Conservation (phyloP, 2,797 vertebrate species). For the Malurus leucopterus region DNA sequence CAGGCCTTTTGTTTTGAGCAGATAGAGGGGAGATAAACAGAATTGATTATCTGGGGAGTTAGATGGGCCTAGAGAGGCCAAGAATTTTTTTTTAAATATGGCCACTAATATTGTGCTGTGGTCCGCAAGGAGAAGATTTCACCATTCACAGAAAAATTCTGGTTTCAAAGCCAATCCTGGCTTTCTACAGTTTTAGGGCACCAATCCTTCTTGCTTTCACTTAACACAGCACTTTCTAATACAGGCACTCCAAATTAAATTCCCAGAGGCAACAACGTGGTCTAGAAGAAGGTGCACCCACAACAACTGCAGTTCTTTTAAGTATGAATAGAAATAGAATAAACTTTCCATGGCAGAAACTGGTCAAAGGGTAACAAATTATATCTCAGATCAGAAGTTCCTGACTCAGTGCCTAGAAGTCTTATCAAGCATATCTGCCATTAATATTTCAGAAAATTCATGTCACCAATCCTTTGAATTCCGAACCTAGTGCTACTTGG, state of each 20-base stretch:
- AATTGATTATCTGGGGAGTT: not conserved
- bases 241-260: not conserved
- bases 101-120: not conserved
- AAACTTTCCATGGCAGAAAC: not conserved
- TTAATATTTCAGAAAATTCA: not conserved
- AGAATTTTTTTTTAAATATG: not conserved
- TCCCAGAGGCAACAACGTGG: not conserved
- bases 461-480: not conserved
- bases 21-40: not conserved
- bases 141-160: not conserved
- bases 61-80: not conserved
- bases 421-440: not conserved
- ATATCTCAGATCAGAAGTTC: not conserved
- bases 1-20: not conserved
- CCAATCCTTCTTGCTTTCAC: not conserved
- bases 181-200: not conserved
- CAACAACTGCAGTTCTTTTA: not conserved
- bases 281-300: not conserved
- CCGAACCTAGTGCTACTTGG: not conserved
- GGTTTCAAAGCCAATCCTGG: not conserved
- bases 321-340: not conserved
- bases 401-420: not conserved
- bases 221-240: not conserved
- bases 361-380: not conserved
- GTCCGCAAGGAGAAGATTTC: not conserved